Evolutionary conservation across 2,888 invertebrate species (phyloP).

Genomic region (Trachelus stipa): DNA sequence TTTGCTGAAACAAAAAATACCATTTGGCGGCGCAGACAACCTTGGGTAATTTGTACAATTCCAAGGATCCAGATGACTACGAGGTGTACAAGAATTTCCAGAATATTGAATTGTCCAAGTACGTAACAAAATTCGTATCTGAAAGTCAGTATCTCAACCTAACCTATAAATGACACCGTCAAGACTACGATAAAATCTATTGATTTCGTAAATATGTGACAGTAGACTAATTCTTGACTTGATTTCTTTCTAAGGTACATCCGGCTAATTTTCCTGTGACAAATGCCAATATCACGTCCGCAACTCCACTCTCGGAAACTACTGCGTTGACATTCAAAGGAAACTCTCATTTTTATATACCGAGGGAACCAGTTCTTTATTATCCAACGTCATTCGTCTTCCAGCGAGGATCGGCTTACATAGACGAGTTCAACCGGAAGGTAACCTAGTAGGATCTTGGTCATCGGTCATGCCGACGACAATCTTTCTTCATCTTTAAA

Average conservation of each 20-base stretch:
- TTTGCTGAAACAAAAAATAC: neutral
- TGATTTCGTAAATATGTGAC: neutral
- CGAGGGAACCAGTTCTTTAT: slow-evolving; percentile 2
- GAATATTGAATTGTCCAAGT: neutral
- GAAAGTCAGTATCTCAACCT: neutral
- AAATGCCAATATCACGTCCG: neutral
- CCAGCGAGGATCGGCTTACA: slow-evolving; percentile 11
- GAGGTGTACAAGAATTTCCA: slow-evolving; percentile 3
- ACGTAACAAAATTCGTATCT: neutral
- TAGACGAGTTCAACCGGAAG: slow-evolving; percentile 12
- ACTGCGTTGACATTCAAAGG: neutral
- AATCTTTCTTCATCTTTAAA: neutral
- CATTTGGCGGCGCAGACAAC: slow-evolving; percentile 2
- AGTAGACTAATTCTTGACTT: neutral
- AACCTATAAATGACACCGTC: neutral
- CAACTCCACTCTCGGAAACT: neutral
- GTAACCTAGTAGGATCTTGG: slow-evolving; percentile 1
- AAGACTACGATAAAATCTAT: neutral
- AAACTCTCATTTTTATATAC: neutral
- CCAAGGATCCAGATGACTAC: slow-evolving; percentile 8
- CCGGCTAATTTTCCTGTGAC: neutral
- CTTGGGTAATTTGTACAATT: neutral
- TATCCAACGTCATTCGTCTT: slow-evolving; percentile 14
- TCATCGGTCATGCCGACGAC: neutral
- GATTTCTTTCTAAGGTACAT: neutral